Conservation (phyloP, 2,888 invertebrate genomes). For the Drosophila cognata region DNA sequence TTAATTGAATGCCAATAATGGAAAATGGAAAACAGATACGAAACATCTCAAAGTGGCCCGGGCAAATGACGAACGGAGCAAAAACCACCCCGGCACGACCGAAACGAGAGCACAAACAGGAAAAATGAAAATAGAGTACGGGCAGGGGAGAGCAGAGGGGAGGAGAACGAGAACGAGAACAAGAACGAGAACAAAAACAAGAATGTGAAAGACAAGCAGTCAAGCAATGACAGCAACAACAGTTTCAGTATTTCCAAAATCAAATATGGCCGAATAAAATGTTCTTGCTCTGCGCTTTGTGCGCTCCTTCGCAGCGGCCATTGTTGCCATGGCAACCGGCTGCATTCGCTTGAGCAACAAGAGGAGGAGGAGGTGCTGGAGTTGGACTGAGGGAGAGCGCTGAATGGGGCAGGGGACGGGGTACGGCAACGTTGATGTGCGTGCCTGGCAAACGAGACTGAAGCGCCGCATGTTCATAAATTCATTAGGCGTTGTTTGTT, state of each 20-base stretch:
- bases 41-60: constrained; percentile 25
- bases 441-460: constrained; percentile 33
- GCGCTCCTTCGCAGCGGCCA: constrained; percentile 73
- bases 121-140: constrained; percentile 19
- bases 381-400: constrained; percentile 3
- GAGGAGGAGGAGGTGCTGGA: constrained; percentile 9
- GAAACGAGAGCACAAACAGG: constrained; percentile 23
- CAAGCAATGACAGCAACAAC: constrained; percentile 55
- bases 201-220: constrained; percentile 17
- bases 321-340: constrained; percentile 76
- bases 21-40: constrained; percentile 51
- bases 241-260: constrained; percentile 74
- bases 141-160: not conserved
- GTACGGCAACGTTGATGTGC: not conserved
- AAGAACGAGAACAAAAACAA: constrained; percentile 11
- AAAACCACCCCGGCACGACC: constrained; percentile 54
- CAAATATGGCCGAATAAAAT: constrained; percentile 83
- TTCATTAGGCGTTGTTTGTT: constrained; percentile 55
- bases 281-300: constrained; percentile 63
- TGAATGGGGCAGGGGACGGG: constrained; percentile 2
- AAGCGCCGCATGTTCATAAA: constrained; percentile 68
- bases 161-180: not conserved
- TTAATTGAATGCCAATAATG: constrained; percentile 46
- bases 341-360: constrained; percentile 33
- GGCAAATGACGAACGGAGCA: constrained; percentile 39